phyloP scores from a whole-genome alignment of 2,113 vertebrate genomes.

The Colinus virginianus region DNA sequence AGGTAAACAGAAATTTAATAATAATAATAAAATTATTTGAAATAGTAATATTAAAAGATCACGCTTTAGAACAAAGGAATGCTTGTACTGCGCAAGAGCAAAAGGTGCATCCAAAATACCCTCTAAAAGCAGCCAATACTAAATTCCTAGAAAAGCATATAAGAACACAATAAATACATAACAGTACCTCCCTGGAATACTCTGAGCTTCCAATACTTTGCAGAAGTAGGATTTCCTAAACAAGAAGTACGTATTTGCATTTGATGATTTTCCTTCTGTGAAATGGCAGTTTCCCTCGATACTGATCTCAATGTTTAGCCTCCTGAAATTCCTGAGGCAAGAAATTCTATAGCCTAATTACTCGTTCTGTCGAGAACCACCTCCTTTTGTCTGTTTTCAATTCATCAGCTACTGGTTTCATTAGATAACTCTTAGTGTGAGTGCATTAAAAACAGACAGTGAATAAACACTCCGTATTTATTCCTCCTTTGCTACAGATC shows the following conservation, averaged over 20 bases:
- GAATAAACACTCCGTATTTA: constrained; percentile 32
- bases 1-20: not conserved
- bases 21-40: too few species aligned
- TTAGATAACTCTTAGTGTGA: not conserved
- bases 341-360: constrained; percentile 62
- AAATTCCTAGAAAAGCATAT: not conserved
- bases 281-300: not conserved
- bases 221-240: constrained; percentile 47
- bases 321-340: constrained; percentile 51
- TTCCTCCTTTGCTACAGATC: not conserved
- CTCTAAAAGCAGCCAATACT: not conserved
- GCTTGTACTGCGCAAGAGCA: not conserved
- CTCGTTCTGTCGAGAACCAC: not conserved
- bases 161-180: not conserved
- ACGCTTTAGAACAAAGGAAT: not conserved
- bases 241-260: constrained; percentile 32
- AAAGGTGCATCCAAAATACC: not conserved
- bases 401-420: constrained; percentile 55
- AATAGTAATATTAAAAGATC: not conserved
- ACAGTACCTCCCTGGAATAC: not conserved
- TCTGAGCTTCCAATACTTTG: not conserved
- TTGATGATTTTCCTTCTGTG: not conserved
- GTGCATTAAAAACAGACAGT: not conserved
- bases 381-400: constrained; percentile 56
- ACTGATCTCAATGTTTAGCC: constrained; percentile 46